phyloP scores from a whole-genome alignment of 2,888 invertebrate species.

The Tanytarsus gracilentus region DNA sequence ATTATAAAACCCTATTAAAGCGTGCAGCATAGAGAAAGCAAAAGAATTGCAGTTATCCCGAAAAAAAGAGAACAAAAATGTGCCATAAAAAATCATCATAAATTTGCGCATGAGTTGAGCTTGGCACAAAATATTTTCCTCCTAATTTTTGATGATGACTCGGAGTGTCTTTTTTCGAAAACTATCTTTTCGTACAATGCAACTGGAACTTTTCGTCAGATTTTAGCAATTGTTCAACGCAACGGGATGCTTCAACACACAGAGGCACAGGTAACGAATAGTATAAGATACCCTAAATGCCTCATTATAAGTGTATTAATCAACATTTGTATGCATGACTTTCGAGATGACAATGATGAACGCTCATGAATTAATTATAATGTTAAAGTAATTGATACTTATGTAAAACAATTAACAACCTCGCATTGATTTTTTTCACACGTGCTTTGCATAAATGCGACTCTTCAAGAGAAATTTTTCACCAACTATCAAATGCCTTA shows the following conservation, averaged over 20 bases:
- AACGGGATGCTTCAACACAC: conserved; percentile 30
- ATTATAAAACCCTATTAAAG: conserved; percentile 24
- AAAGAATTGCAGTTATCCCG: background rate
- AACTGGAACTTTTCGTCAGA: conserved; percentile 34
- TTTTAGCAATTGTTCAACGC: conserved; percentile 34
- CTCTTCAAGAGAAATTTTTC: too few relatives aligned
- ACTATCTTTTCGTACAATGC: conserved; percentile 31
- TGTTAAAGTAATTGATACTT: conserved; percentile 13
- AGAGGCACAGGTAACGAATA: conserved; percentile 14
- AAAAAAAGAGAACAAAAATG: background rate
- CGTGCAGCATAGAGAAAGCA: conserved; percentile 5
- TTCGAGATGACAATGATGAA: background rate
- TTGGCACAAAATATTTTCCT: background rate
- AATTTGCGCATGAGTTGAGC: conserved; percentile 29
- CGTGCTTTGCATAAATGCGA: background rate
- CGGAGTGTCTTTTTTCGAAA: conserved; percentile 30
- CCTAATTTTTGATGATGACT: background rate
- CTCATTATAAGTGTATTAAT: conserved; percentile 27
- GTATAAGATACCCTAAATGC: conserved; percentile 19
- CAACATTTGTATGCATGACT: conserved; percentile 10
- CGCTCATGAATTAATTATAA: conserved; percentile 22
- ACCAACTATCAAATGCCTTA: too few relatives aligned
- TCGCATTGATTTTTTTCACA: background rate
- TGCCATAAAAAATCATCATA: conserved; percentile 20
- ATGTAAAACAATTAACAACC: conserved; percentile 7